Base-by-base conservation (phyloP, 1,140 invertebrate genomes). In the Episyrphus balteatus region DNA sequence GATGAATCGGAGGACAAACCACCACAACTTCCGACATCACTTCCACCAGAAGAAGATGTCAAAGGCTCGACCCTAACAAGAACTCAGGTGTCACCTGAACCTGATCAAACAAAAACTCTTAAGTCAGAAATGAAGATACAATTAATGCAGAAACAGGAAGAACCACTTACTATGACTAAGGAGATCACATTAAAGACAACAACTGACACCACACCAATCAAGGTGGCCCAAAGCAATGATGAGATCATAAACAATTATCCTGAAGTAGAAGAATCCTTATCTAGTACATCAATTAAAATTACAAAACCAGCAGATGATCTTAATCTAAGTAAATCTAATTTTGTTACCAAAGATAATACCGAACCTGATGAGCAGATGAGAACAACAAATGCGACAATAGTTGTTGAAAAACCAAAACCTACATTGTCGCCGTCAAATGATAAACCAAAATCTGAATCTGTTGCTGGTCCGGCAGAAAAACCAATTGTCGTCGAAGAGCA, bases 21-120 rank as follows among this genome's bases (percentile, higher is more conserved):
- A 17, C 68, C 68, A 7, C 65, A 62, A 36, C 51, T 70, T 17
- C 69, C 67, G 2, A 60, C 51, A 54, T 57, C 51, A 19, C 51
- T 53, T 49, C 65, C 66, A 9, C 63, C 67, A 19, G 32, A 31
- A n/a, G 48, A 43, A 42, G 36, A 17, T 38, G 33, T 42, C 2
- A 37, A 30, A 5, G 9, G 9, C 3, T 14, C 8, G 5, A 26
- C 21, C 3, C 8, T 26, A 26, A 3, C 21, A 3, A 26, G 21
- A 26, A 8, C 3, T 3, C 12, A n/a, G 34, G 14, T 36, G 5
- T 36, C n/a, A n/a, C n/a, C 12, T 36, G 12, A 36, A n/a, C 5
- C 3, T 12, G 12, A 36, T 12, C 14, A 36, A 15, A n/a, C 10
- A 10, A 36, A 36, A n/a, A 3, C 14, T 15, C 12, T 36, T 12